Evolutionary conservation across 2,797 vertebrate species (phyloP), one percentile per base, ranked within the genome.

Genomic region (Florisuga fusca): DNA sequence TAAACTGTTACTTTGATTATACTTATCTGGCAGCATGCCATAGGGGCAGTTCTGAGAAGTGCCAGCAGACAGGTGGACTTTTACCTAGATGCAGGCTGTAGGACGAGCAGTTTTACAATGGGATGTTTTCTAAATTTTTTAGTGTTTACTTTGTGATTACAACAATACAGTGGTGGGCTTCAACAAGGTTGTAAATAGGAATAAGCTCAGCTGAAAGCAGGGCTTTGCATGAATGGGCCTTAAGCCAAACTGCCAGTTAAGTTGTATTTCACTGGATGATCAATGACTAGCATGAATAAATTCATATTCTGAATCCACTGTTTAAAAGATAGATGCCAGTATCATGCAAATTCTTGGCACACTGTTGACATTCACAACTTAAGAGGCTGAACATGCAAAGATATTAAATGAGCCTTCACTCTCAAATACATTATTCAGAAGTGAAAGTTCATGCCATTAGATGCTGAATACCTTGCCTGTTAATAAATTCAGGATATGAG

Each of bases 31-130:
- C 61, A 63, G 19, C 15, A 54, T 7, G 41, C 53, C 54, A 23
- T 3, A 33, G 61, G 1, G 1, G 51, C 18, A 62, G 20, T 76
- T 71, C 54, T 54, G 50, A 33, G 23, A 43, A 80, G 53, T 82
- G 75, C 57, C 51, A 53, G 77, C 53, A 85, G 50, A 54, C 36
- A 41, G 50, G 27, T 29, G 3, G 45, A 59, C 50, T 38, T 71
- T 26, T 59, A 22, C n/a, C 41, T 38, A 50, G 26, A 29, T 0
- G 0, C 1, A 21, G 16, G 69, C 61, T 88, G 58, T 25, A 61
- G 33, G 33, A 89, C 23, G 9, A 73, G 4, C 13, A 55, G 3
- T 19, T 71, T 45, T 38, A 57, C 9, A 71, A 16, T 9, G 31
- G 20, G 20, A 57, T 29, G 7, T 16, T 84, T 84, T 46, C 73